Percentiles rank a stretch among this genome's conserved stretches.
Evolutionary conservation across 1,140 invertebrate species (phyloP).

Genomic region (Sesamia nonagrioides): DNA sequence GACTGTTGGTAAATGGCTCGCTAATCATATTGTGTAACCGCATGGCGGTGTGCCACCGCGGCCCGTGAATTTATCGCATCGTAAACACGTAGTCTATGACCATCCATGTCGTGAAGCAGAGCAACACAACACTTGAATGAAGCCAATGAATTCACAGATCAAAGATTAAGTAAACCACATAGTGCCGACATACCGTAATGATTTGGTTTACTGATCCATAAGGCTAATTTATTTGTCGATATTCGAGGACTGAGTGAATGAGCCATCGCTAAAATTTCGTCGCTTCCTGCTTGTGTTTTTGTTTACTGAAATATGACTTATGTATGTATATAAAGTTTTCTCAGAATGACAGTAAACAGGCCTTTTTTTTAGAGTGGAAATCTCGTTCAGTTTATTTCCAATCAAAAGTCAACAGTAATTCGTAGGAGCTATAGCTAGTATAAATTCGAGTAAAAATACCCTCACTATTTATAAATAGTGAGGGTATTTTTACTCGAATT

Average conservation of each 20-base stretch:
- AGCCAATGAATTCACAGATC: constrained; percentile 24
- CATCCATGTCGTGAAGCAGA: constrained; percentile 30
- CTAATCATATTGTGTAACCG: constrained; percentile 48
- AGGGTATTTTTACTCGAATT: constrained; percentile 33
- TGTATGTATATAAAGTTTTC: constrained; percentile 43
- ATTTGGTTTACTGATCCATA: constrained; percentile 15
- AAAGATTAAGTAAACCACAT: constrained; percentile 2
- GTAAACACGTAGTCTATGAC: constrained; percentile 42
- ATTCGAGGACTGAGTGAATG: neutral
- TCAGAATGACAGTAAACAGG: constrained; percentile 17
- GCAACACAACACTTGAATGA: constrained; percentile 42
- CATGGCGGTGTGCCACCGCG: constrained; percentile 46
- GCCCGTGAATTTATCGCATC: constrained; percentile 45
- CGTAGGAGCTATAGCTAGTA: constrained; percentile 29
- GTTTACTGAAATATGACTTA: constrained; percentile 37
- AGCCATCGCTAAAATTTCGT: constrained; percentile 26
- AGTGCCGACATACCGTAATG: neutral
- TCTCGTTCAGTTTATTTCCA: constrained; percentile 32
- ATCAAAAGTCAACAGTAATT: constrained; percentile 41
- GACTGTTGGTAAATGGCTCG: constrained; percentile 4
- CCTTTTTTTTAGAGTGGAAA: constrained; percentile 31
- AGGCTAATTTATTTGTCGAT: constrained; percentile 19
- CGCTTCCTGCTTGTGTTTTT: constrained; percentile 44
- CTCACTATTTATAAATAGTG: constrained; percentile 34
- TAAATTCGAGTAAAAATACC: too few species aligned